Conservation (phyloP, 1,140 invertebrate genomes). For the Lanistes nyassanus region DNA sequence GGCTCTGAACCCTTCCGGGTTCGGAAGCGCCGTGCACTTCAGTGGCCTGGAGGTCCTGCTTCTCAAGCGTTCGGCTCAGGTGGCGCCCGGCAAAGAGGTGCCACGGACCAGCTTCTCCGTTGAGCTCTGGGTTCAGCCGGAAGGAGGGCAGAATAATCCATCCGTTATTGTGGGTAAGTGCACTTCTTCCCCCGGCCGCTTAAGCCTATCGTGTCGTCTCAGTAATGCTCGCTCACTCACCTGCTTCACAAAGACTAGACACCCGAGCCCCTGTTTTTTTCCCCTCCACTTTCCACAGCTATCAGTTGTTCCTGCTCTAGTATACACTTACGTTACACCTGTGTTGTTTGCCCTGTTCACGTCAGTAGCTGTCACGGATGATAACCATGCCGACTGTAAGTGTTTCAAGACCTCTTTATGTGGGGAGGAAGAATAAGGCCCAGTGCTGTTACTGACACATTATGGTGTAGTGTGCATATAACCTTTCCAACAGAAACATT, state of each 20-base stretch:
- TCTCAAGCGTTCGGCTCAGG: constrained; percentile 17
- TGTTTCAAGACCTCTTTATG: too few species aligned
- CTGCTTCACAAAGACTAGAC: too few species aligned
- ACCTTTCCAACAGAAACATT: too few species aligned
- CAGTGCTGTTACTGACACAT: too few species aligned
- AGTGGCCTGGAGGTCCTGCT: constrained; percentile 39
- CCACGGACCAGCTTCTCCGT: constrained; percentile 38
- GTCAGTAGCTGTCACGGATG: too few species aligned
- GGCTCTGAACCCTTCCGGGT: constrained; percentile 5
- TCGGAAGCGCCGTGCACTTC: constrained; percentile 43
- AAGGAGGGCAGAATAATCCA: constrained; percentile 45
- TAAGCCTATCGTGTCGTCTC: too few species aligned
- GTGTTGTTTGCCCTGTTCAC: not conserved
- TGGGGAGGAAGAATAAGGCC: too few species aligned
- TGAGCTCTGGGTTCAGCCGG: constrained; percentile 45
- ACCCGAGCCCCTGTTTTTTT: constrained; percentile 11
- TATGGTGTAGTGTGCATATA: too few species aligned
- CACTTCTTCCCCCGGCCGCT: too few species aligned
- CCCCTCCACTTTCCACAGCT: constrained; percentile 3
- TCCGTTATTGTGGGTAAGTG: constrained; percentile 46
- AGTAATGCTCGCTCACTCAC: too few species aligned
- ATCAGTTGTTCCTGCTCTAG: not conserved
- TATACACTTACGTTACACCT: not conserved
- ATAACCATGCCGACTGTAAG: too few species aligned
- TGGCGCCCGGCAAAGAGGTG: constrained; percentile 13